Evolutionary conservation across 2,888 invertebrate genomes (phyloP).

Genomic region (Bugulina stolonifera): DNA sequence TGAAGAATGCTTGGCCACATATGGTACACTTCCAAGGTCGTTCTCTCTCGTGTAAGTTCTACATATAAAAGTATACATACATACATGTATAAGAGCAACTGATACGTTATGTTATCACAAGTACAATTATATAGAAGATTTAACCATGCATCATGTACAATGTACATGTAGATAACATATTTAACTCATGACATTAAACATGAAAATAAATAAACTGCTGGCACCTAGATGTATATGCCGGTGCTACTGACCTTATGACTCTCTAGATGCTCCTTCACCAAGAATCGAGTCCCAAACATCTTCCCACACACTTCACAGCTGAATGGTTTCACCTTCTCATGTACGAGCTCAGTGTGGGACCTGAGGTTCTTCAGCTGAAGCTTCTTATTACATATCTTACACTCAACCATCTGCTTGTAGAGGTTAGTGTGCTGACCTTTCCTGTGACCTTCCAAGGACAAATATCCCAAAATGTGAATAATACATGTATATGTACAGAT

Average conservation of each 20-base stretch:
- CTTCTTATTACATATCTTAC: constrained; percentile 24
- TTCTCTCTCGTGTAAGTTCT: constrained; percentile 11
- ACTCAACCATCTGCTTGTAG: constrained; percentile 20
- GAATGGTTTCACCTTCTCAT: constrained; percentile 25
- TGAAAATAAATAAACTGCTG: too few relatives aligned
- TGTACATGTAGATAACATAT: too few relatives aligned
- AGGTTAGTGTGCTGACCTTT: constrained; percentile 11
- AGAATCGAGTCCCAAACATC: constrained; percentile 17
- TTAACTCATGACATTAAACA: too few relatives aligned
- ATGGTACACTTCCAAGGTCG: constrained; percentile 35
- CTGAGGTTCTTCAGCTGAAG: constrained; percentile 25
- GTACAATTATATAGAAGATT: too few relatives aligned
- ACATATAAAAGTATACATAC: background rate
- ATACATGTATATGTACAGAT: too few relatives aligned
- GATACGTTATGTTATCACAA: too few relatives aligned
- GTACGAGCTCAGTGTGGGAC: constrained; percentile 15
- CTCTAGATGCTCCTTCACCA: constrained; percentile 26
- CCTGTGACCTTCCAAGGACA: constrained; percentile 24
- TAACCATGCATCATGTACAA: too few relatives aligned
- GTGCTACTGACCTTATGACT: constrained; percentile 24
- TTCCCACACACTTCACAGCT: constrained; percentile 25
- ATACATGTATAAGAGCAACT: too few relatives aligned
- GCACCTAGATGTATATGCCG: too few relatives aligned
- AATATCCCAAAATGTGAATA: too few relatives aligned
- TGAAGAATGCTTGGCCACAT: constrained; percentile 37